Base-by-base conservation (phyloP, 2,888 invertebrate genomes). In the Lithophane ornitopus region DNA sequence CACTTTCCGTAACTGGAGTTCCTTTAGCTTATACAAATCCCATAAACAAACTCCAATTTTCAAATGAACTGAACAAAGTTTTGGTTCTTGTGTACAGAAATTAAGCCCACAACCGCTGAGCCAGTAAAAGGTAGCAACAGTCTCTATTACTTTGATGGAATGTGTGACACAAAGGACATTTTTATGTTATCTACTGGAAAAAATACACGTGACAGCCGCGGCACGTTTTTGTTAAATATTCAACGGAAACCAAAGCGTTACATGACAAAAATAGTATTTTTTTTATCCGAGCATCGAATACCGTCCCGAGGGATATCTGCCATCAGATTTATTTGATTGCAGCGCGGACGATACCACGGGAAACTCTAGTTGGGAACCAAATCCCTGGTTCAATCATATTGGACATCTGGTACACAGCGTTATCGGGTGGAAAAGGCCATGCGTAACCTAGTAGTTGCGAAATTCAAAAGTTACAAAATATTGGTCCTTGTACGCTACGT, bases 291-390 rank as follows among this genome's bases (percentile, higher is more conserved):
- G 22, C 67, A 16, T 65, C 14, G 39, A 67, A 68, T 73, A n/a
- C 46, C 34, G 59, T 81, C 73, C 73, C 65, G 9, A 44, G 76
- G 56, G 77, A 69, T 76, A 76, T 71, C 72, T 65, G 46, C 68
- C 56, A 80, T 80, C 68, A 73, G 61, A 73, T 85, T 81, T 76
- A 81, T 85, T 71, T 71, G 85, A 82, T 81, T 70, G 81, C 85
- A 74, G 16, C 62, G 44, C 73, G 62, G 39, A 39, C 61, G 46
- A 58, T 59, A 74, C 67, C 56, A 26, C 65, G 46, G 58, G 34
- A 63, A 22, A 56, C 28, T 54, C 34, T 66, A 44, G 70, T 81
- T 72, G 54, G 9, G 56, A 26, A 34, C 39, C 34, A 61, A 79
- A 75, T 62, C 19, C 28, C 68, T 73, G 44, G n/a, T 28, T 61